A percentile compares a stretch with the other conserved stretches of the same genome.
Evolutionary conservation across 2,113 vertebrate species (phyloP).

Genomic region (Actenoides lindsayi): DNA sequence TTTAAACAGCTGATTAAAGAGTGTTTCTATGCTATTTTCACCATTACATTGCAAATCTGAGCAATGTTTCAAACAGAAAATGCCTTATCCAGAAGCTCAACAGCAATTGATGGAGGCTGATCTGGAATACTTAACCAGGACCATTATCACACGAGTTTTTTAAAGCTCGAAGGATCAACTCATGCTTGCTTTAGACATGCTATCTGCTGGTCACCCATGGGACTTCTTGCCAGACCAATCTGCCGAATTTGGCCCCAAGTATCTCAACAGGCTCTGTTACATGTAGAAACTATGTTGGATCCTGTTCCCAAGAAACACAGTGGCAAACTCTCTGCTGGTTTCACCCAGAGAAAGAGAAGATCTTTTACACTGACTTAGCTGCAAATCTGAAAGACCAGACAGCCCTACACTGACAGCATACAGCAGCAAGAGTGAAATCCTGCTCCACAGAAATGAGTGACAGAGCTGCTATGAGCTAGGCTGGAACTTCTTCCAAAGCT

Average conservation of each 20-base stretch:
- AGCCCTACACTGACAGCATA: no score
- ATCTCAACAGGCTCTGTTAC: neutral
- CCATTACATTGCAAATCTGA: slow-evolving; percentile 42
- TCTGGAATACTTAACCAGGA: slow-evolving; percentile 60
- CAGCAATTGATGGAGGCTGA: slow-evolving; percentile 63
- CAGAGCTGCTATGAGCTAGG: neutral
- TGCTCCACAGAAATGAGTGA: neutral
- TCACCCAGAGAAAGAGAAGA: accelerated
- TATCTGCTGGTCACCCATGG: neutral
- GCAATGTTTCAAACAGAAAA: slow-evolving; percentile 40
- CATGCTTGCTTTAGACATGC: neutral
- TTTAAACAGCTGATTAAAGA: slow-evolving; percentile 18
- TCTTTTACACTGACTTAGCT: neutral
- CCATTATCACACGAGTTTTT: neutral
- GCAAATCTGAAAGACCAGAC: neutral
- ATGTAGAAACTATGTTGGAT: neutral
- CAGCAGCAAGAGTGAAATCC: neutral
- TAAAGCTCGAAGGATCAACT: neutral
- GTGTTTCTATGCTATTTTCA: slow-evolving; percentile 33
- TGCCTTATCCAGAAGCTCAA: slow-evolving; percentile 58
- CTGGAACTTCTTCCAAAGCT: neutral
- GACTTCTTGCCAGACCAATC: neutral
- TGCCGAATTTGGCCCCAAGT: neutral
- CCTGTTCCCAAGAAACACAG: neutral
- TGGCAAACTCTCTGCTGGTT: neutral